These are phyloP conservation scores for Hippocampus guttulatus DNA, from an alignment of 2,113 vertebrate genomes.

Conservation along the genomic window DNA sequence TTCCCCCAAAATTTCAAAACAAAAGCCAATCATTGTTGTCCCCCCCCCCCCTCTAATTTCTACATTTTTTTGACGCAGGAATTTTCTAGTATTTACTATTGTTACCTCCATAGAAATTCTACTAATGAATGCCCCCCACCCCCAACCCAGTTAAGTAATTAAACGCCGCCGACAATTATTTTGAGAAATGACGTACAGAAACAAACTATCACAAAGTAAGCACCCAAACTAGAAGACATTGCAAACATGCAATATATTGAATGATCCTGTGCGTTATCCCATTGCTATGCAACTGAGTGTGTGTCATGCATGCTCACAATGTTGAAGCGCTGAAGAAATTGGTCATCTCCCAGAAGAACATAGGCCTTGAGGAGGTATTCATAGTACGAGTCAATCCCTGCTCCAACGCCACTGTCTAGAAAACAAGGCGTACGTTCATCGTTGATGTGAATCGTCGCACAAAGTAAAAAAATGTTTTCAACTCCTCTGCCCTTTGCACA, in stretches of 20 bases:
- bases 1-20: no score
- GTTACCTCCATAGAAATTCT: no score
- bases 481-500: background rate
- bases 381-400: constrained; percentile 97
- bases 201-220: background rate
- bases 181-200: background rate
- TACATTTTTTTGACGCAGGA: no score
- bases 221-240: background rate
- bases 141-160: no score
- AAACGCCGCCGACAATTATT: no score
- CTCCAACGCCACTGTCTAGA: constrained; percentile 94
- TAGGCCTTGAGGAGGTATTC: constrained; percentile 98
- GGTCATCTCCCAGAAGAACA: constrained; percentile 92
- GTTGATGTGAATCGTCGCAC: constrained; percentile 3
- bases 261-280: background rate
- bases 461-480: background rate
- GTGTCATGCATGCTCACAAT: constrained; percentile 74
- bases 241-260: background rate
- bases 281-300: constrained; percentile 1
- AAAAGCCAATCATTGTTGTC: no score
- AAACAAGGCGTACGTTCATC: constrained; percentile 11
- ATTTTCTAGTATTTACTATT: no score
- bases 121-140: no score
- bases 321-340: constrained; percentile 95
- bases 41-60: no score